Evolutionary conservation across 2,888 invertebrate species (phyloP), one percentile per base, ranked within the genome.

Genomic region (Eurois occulta): DNA sequence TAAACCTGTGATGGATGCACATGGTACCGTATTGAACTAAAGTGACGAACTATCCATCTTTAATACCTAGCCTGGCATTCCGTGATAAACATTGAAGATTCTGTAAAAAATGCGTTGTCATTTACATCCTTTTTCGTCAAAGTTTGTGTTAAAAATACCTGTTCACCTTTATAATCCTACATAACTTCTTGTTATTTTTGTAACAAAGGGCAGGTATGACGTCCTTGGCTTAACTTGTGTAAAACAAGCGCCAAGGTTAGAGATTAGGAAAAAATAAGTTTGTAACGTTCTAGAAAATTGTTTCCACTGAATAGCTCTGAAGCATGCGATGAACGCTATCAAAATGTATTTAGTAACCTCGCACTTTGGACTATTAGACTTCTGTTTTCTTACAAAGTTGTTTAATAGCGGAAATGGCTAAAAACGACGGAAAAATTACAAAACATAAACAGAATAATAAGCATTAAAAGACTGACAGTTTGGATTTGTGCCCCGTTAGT

Each of bases 221-320:
- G 77, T 73, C 73, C 72, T 64, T 76, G 43, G 32, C 18, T 71
- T 69, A 62, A 78, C 55, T 68, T 69, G 11, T 68, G 32, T 68
- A 67, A 64, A 69, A 72, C 69, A 75, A 72, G 60, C 64, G 38
- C 5, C 75, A 85, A 86, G 85, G 86, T 79, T 64, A 67, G 35
- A 78, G 58, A 83, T 85, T 79, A 83, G 28, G 35, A 79, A 70
- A 78, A 60, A 83, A 77, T 70, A 76, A 76, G 46, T 83, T 78
- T 32, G 55, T 35, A 62, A 73, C 62, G n/a, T 81, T 84, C 52
- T 73, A 78, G 65, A 66, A 82, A 73, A 78, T 78, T 72, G 62
- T 78, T 83, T 69, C 58, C 28, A 46, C 28, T 52, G 41, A 83
- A 85, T 83, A 60, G 76, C 72, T 67, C 28, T 46, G 16, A 32